Percentiles rank a stretch among this genome's conserved stretches.
Evolutionary conservation across 2,797 vertebrate genomes (phyloP).

Genomic region (Diplodus puntazzo): DNA sequence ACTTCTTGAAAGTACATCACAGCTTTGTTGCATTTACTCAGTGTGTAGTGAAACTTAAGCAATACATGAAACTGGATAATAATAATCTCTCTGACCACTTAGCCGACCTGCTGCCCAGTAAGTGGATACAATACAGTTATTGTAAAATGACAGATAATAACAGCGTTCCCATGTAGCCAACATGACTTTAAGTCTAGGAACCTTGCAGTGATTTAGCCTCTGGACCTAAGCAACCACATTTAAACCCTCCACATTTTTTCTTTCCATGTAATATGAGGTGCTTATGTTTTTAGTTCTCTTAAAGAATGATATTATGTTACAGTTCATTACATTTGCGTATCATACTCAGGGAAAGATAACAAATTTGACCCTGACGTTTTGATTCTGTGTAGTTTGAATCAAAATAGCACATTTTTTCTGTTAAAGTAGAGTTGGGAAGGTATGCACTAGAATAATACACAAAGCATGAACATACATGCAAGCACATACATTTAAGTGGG

Average conservation of each 20-base stretch:
- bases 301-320: slow-evolving; percentile 49
- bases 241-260: slow-evolving; percentile 34
- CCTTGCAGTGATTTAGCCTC: slow-evolving; percentile 45
- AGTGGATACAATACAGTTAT: slow-evolving; percentile 13
- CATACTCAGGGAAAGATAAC: slow-evolving; percentile 40
- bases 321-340: slow-evolving; percentile 39
- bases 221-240: slow-evolving; percentile 48
- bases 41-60: background rate
- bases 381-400: slow-evolving; percentile 51
- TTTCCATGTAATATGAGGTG: slow-evolving; percentile 46
- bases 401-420: slow-evolving; percentile 35
- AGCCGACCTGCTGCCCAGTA: slow-evolving; percentile 11
- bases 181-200: slow-evolving; percentile 41
- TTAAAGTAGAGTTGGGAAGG: slow-evolving; percentile 32
- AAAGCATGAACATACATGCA: slow-evolving; percentile 1
- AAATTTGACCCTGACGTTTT: slow-evolving; percentile 45
- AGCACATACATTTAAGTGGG: slow-evolving; percentile 13
- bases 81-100: slow-evolving; percentile 32
- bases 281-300: slow-evolving; percentile 52
- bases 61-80: background rate
- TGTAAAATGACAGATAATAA: slow-evolving; percentile 53
- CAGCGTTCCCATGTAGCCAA: slow-evolving; percentile 33
- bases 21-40: background rate
- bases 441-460: slow-evolving; percentile 41
- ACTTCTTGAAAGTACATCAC: background rate